These are phyloP conservation scores for Rhingia campestris DNA, from an alignment of 2,888 invertebrate species.

Conservation along the genomic window DNA sequence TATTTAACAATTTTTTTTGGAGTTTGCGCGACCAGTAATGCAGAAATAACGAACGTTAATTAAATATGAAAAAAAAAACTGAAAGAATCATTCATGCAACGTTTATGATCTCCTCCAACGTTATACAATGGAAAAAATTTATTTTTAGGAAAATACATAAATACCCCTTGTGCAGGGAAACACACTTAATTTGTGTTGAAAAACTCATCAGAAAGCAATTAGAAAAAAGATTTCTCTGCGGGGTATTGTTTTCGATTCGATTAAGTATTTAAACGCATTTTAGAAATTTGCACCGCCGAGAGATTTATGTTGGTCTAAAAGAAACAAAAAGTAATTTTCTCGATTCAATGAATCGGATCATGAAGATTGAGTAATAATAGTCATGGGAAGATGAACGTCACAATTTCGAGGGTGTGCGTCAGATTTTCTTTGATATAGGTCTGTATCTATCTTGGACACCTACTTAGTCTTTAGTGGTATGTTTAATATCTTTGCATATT, in stretches of 20 bases:
- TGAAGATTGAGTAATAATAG: not conserved
- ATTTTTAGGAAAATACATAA: conserved; percentile 7
- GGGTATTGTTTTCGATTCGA: not conserved
- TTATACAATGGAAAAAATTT: not conserved
- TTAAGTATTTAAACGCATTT: not conserved
- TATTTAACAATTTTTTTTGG: not conserved
- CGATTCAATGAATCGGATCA: not conserved
- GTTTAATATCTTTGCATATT: too few relatives aligned
- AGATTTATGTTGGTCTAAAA: not conserved
- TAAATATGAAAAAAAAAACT: not conserved
- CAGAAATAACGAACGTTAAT: conserved; percentile 8
- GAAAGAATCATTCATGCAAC: too few relatives aligned
- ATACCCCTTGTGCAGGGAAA: not conserved
- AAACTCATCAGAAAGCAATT: conserved; percentile 10
- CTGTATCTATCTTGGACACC: too few relatives aligned
- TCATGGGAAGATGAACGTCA: not conserved
- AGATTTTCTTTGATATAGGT: too few relatives aligned
- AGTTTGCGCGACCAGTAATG: conserved; percentile 6
- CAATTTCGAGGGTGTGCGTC: not conserved
- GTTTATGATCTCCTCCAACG: too few relatives aligned
- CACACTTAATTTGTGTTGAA: not conserved
- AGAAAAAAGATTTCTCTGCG: not conserved
- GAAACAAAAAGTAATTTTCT: not conserved
- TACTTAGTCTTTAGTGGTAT: too few relatives aligned
- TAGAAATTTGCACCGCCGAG: not conserved